A percentile compares a stretch with the other conserved stretches of the same genome.
These are phyloP conservation scores for Epirrhoe tristata DNA, from an alignment of 2,888 invertebrate species.

Conservation along the genomic window DNA sequence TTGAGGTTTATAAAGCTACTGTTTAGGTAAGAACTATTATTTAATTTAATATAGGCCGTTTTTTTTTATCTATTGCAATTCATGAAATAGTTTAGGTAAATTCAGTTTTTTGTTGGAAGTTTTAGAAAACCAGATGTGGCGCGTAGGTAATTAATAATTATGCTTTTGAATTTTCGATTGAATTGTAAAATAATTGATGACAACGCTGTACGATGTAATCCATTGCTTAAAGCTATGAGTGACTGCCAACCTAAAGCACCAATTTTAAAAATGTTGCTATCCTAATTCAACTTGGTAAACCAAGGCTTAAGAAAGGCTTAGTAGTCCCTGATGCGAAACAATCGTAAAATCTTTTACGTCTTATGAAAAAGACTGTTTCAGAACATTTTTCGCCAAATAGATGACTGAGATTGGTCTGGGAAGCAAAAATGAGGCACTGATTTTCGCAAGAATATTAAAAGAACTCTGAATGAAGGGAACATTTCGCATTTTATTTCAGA, in stretches of 20 bases:
- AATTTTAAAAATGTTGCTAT: not conserved
- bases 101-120: no score
- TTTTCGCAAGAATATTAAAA: slow-evolving; percentile 7
- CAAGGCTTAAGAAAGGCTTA: not conserved
- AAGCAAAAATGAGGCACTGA: not conserved
- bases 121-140: no score
- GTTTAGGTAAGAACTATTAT: slow-evolving; percentile 13
- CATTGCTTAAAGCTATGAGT: no score
- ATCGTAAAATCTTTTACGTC: not conserved
- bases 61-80: no score
- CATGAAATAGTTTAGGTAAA: no score
- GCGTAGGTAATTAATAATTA: no score
- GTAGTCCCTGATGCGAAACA: not conserved
- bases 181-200: no score
- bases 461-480: slow-evolving; percentile 3
- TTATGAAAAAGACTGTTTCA: not conserved
- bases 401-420: not conserved
- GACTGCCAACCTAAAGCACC: not conserved
- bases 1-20: not conserved
- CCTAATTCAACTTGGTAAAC: not conserved
- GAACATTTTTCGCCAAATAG: slow-evolving; percentile 6
- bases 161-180: no score
- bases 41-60: no score
- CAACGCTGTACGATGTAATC: no score
- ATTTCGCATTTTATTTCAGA: slow-evolving; percentile 23